Percentiles rank a stretch among this genome's conserved stretches.
phyloP scores from a whole-genome alignment of 2,797 vertebrate genomes.

The Leucoraja ocellata region DNA sequence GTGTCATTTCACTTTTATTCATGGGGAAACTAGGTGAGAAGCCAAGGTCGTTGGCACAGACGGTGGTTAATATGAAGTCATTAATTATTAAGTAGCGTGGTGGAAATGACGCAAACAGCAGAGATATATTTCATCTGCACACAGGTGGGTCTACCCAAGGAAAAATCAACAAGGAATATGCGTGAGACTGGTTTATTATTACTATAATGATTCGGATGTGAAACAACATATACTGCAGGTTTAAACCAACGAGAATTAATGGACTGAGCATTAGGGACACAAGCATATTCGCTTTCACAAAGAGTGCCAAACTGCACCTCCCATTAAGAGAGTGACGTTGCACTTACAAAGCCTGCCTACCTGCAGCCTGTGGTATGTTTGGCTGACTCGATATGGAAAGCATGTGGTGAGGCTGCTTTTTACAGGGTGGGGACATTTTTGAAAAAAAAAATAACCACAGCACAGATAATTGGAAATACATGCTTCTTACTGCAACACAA shows the following conservation, averaged over 20 bases:
- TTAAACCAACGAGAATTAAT: not conserved
- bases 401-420: not conserved
- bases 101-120: not conserved
- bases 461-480: not conserved
- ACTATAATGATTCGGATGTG: not conserved
- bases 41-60: not conserved
- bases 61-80: not conserved
- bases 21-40: not conserved
- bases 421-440: not conserved
- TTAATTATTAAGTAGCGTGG: not conserved
- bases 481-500: not conserved
- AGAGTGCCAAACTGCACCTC: not conserved
- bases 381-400: conserved; percentile 3
- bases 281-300: not conserved
- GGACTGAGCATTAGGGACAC: not conserved
- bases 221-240: not conserved
- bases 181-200: not conserved
- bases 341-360: too few relatives aligned
- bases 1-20: not conserved
- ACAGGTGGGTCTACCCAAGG: not conserved
- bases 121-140: not conserved
- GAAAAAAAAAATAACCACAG: not conserved
- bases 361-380: not conserved
- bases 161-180: not conserved
- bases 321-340: too few relatives aligned